phyloP scores from a whole-genome alignment of 35 echinoderm and acorn worm genomes.

The Nesometra sesokonis region DNA sequence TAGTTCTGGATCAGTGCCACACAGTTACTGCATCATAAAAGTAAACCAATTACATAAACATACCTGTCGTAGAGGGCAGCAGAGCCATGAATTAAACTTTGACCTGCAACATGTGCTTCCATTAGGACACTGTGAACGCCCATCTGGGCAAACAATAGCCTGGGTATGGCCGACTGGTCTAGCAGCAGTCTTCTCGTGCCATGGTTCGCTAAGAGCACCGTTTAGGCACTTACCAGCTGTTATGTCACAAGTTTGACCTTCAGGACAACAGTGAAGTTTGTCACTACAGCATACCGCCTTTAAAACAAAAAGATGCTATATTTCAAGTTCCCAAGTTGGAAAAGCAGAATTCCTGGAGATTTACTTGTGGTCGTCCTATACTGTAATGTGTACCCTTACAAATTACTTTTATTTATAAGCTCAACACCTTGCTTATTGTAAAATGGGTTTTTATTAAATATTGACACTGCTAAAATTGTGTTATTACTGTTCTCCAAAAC shows the following conservation, averaged over 20 bases:
- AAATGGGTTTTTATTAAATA: too few species aligned
- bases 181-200: not conserved
- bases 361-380: too few species aligned
- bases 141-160: conserved; percentile 12
- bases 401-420: too few species aligned
- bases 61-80: conserved; percentile 31
- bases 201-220: not conserved
- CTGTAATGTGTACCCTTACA: too few species aligned
- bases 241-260: conserved; percentile 1
- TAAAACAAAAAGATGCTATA: not conserved
- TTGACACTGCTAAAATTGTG: too few species aligned
- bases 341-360: too few species aligned
- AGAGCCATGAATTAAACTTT: not conserved
- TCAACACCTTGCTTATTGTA: too few species aligned
- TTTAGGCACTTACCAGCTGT: not conserved
- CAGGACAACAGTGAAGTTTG: conserved; percentile 15
- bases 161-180: not conserved
- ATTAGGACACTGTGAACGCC: conserved; percentile 1
- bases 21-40: too few species aligned
- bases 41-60: not conserved
- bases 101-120: conserved; percentile 22
- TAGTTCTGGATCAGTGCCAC: too few species aligned
- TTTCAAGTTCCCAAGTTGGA: too few species aligned
- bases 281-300: conserved; percentile 15
- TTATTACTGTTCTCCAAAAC: too few species aligned